phyloP scores from a whole-genome alignment of 1,140 invertebrate species.

The Drosophila kanapiae region DNA sequence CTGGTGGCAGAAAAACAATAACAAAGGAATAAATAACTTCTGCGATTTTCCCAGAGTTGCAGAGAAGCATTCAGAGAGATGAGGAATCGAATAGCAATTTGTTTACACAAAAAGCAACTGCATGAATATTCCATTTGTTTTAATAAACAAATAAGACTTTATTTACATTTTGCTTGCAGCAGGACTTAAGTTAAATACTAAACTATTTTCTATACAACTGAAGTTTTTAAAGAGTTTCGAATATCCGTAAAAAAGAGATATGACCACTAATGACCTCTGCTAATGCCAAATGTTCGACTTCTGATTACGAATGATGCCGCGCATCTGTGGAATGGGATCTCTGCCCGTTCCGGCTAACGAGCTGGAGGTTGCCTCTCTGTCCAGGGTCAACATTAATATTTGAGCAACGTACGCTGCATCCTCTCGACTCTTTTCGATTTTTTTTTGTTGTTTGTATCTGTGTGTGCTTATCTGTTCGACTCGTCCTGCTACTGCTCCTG shows the following conservation, averaged over 20 bases:
- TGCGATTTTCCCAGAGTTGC: constrained; percentile 27
- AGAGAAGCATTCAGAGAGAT: constrained; percentile 2
- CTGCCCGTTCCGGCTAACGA: constrained; percentile 59
- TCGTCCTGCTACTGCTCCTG: constrained; percentile 26
- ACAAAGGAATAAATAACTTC: constrained; percentile 42
- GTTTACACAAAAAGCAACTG: constrained; percentile 17
- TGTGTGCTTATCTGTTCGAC: constrained; percentile 40
- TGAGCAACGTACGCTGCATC: constrained; percentile 72
- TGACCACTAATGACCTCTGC: constrained; percentile 33
- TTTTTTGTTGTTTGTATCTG: constrained; percentile 17
- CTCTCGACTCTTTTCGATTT: constrained; percentile 50
- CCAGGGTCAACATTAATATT: constrained; percentile 83
- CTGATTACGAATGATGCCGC: constrained; percentile 15
- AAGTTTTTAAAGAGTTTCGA: neutral
- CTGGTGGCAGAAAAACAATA: constrained; percentile 53
- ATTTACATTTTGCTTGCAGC: constrained; percentile 3
- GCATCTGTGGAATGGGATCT: constrained; percentile 19
- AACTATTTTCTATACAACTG: neutral
- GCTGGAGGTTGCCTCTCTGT: constrained; percentile 22
- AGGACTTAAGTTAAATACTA: neutral
- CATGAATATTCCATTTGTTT: constrained; percentile 19
- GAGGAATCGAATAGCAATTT: constrained; percentile 27
- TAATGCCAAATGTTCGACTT: constrained; percentile 20
- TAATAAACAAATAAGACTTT: neutral
- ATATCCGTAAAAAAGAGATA: neutral